These are phyloP conservation scores for Tokudaia tokunoshimensis DNA, from an alignment of 2,797 vertebrate genomes.

Conservation along the genomic window DNA sequence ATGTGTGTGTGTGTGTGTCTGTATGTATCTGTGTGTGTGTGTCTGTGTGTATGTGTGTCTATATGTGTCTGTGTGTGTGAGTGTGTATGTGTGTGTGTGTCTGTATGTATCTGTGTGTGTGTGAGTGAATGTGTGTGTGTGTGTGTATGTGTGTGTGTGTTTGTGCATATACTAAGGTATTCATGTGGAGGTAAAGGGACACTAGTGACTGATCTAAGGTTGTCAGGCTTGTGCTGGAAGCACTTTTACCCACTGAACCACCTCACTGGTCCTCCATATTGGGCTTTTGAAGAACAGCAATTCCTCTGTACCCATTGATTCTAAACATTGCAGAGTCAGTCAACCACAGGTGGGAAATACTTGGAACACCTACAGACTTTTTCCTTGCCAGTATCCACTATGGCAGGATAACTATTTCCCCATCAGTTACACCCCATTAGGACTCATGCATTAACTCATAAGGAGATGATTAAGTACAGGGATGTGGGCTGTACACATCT, in stretches of 20 bases:
- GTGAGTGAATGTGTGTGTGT: too few species aligned
- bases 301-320: not conserved
- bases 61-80: too few species aligned
- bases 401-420: not conserved
- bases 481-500: not conserved
- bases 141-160: not conserved
- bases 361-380: not conserved
- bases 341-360: not conserved
- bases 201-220: not conserved
- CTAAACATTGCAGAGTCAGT: not conserved
- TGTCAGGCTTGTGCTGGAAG: too few species aligned
- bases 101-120: too few species aligned
- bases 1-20: not conserved
- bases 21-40: accelerated
- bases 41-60: too few species aligned
- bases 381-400: not conserved
- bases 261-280: not conserved
- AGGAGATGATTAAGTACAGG: not conserved
- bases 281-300: not conserved
- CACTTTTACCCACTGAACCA: not conserved
- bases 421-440: not conserved
- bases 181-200: not conserved
- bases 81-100: not conserved
- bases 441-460: not conserved
- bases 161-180: too few species aligned